Conservation (phyloP, 2,113 vertebrate genomes). For the Azemiops feae region DNA sequence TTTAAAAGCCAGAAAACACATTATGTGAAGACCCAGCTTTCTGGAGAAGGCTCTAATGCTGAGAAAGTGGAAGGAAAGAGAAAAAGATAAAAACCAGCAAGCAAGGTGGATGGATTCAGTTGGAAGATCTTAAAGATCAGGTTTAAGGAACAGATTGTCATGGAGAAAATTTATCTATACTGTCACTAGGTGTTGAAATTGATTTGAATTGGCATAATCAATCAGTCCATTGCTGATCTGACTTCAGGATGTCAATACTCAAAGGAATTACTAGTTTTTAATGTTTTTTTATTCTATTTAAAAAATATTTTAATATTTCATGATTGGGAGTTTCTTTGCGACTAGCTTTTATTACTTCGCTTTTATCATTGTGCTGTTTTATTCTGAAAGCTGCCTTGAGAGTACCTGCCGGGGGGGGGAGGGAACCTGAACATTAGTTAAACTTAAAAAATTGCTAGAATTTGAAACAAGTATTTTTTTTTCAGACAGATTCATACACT, state of each 20-base stretch:
- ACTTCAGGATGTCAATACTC: not conserved
- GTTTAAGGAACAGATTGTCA: not conserved
- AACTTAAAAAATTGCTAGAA: not conserved
- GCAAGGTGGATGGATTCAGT: not conserved
- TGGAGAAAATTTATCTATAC: not conserved
- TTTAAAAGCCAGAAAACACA: not conserved
- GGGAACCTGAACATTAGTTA: not conserved
- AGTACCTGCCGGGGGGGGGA: not conserved
- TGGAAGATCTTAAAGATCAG: not conserved
- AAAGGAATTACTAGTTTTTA: not conserved
- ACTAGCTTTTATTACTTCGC: not conserved
- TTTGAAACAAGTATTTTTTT: not conserved
- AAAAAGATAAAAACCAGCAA: not conserved
- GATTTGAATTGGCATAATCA: not conserved
- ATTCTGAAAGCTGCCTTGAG: not conserved
- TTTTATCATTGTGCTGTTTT: not conserved
- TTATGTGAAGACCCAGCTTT: not conserved
- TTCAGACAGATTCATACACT: not conserved
- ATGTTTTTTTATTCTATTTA: not conserved
- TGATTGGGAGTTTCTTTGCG: not conserved
- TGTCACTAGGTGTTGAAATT: not conserved
- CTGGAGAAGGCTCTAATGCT: not conserved
- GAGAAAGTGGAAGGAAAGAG: not conserved
- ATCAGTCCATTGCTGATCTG: not conserved
- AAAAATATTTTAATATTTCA: not conserved